Conservation (phyloP, 2,888 invertebrate species). For the Lomographa bimaculata region DNA sequence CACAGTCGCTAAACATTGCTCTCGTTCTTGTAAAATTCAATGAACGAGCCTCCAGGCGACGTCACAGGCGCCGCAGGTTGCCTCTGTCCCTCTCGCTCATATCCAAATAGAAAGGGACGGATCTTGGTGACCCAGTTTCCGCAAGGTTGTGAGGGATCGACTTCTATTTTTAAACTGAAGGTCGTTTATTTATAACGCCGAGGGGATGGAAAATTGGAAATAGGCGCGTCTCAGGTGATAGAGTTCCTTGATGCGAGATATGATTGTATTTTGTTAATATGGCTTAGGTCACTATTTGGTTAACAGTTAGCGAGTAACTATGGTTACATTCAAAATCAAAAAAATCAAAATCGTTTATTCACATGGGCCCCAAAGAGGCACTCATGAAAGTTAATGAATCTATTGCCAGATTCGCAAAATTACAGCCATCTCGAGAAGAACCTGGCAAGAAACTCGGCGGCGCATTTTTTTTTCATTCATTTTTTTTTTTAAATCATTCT, state of each 20-base stretch:
- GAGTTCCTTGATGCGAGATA: constrained; percentile 17
- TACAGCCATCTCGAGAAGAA: no score
- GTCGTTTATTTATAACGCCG: constrained; percentile 78
- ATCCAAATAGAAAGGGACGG: constrained; percentile 50
- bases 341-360: no score
- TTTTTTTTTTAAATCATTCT: no score
- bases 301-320: no score
- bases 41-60: constrained; percentile 71
- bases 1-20: no score
- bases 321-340: no score
- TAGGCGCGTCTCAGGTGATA: constrained; percentile 39
- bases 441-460: no score
- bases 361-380: no score
- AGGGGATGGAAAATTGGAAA: constrained; percentile 50
- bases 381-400: no score
- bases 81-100: constrained; percentile 48
- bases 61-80: constrained; percentile 71
- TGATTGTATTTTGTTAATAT: constrained; percentile 28
- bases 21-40: constrained; percentile 72
- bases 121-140: constrained; percentile 73
- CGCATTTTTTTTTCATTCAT: no score
- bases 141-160: constrained; percentile 76
- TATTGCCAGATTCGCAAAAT: no score
- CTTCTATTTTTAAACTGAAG: constrained; percentile 82
- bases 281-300: constrained; percentile 4